Evolutionary conservation across 2,888 invertebrate genomes (phyloP).

Genomic region (Fragum whitleyi): DNA sequence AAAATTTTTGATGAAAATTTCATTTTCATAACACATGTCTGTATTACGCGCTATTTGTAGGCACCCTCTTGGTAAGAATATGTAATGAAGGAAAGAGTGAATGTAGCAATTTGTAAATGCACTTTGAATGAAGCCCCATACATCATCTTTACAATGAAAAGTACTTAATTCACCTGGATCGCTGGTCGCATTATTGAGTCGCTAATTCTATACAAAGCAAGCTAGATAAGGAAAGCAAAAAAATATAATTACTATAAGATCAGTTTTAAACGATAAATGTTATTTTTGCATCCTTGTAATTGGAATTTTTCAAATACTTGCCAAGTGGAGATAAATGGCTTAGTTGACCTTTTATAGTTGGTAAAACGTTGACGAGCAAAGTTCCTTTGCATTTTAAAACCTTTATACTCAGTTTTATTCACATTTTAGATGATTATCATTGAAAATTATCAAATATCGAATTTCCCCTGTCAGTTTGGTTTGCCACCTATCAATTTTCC

Average conservation of each 20-base stretch:
- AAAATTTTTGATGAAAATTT: too few relatives aligned
- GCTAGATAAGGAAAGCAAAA: not conserved
- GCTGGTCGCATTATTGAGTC: not conserved
- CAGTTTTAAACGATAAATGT: not conserved
- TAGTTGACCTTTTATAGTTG: not conserved
- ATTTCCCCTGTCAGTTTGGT: not conserved
- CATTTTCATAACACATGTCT: too few relatives aligned
- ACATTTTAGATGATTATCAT: not conserved
- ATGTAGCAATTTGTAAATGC: not conserved
- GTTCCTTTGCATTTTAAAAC: not conserved
- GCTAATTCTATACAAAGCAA: not conserved
- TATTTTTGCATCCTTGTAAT: not conserved
- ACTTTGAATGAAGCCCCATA: not conserved
- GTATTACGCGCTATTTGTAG: too few relatives aligned
- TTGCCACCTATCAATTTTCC: not conserved
- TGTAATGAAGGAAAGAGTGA: too few relatives aligned
- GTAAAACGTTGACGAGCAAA: not conserved
- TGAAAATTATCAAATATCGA: not conserved
- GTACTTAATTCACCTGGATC: not conserved
- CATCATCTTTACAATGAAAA: constrained; percentile 15
- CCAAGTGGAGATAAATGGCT: not conserved
- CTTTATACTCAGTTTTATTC: not conserved
- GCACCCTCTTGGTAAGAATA: too few relatives aligned
- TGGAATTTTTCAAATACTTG: not conserved
- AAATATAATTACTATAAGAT: not conserved